Evolutionary conservation across 2,797 vertebrate genomes (phyloP).

Genomic region (Cetoscarus ocellatus): DNA sequence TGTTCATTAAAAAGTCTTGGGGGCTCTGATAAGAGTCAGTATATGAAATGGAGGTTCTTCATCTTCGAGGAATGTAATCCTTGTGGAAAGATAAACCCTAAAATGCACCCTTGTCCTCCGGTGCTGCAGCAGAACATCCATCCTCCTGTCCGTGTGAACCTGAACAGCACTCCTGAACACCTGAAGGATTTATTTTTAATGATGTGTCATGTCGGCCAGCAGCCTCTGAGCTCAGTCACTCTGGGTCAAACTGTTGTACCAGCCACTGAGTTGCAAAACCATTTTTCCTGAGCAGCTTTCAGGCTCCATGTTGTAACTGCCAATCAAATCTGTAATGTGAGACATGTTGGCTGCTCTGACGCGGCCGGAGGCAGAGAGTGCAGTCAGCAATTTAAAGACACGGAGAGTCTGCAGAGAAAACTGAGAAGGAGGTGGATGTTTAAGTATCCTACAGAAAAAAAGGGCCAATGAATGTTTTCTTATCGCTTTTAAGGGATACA

Average conservation of each 20-base stretch:
- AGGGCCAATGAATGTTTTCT: too few species aligned
- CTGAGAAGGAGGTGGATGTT: too few species aligned
- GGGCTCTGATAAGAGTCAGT: too few species aligned
- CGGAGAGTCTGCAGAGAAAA: background rate
- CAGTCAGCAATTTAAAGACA: background rate
- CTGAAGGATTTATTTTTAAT: background rate
- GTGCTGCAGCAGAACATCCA: background rate
- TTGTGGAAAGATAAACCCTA: too few species aligned
- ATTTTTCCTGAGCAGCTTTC: background rate
- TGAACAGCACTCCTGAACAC: background rate
- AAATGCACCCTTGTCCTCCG: background rate
- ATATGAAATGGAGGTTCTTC: too few species aligned
- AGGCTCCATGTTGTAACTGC: background rate
- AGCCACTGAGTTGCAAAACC: background rate
- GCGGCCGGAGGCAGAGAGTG: background rate
- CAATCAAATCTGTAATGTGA: slow-evolving; percentile 18
- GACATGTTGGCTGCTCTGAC: background rate
- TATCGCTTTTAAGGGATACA: too few species aligned
- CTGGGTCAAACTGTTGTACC: background rate
- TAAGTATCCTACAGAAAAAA: too few species aligned
- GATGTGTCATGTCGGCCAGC: background rate
- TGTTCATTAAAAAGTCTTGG: too few species aligned
- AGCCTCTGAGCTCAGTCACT: background rate
- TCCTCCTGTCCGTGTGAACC: background rate
- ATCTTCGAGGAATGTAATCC: too few species aligned